These are phyloP conservation scores for Popillia japonica DNA, from an alignment of 1,140 invertebrate genomes.

Conservation along the genomic window DNA sequence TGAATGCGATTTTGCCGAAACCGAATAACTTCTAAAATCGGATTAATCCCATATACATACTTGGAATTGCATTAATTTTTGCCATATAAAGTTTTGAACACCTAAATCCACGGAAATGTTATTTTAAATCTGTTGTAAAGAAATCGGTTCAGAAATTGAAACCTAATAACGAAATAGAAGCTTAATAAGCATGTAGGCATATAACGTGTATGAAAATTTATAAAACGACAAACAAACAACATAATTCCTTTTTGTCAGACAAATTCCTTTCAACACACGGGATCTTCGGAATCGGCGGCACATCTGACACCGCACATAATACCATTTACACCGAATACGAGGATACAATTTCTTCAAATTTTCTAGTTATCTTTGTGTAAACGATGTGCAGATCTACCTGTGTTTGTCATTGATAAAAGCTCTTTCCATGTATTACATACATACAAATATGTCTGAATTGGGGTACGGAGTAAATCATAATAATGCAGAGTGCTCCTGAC, in stretches of 20 bases:
- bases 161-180: too few species aligned
- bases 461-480: constrained; percentile 36
- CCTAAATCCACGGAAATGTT: too few species aligned
- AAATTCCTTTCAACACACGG: constrained; percentile 15
- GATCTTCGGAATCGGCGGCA: constrained; percentile 5
- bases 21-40: not conserved
- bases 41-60: not conserved
- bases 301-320: constrained; percentile 23
- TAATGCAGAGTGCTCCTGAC: constrained; percentile 27
- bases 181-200: not conserved
- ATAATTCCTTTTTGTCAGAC: constrained; percentile 29
- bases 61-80: too few species aligned
- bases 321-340: constrained; percentile 21
- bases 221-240: constrained; percentile 3
- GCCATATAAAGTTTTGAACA: too few species aligned
- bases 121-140: too few species aligned
- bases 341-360: constrained; percentile 30
- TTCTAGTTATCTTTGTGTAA: constrained; percentile 13
- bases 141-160: too few species aligned
- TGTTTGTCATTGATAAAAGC: not conserved
- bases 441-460: constrained; percentile 1
- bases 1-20: not conserved
- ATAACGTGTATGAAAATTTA: not conserved
- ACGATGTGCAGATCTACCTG: constrained; percentile 2
- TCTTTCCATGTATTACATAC: not conserved